Evolutionary conservation across 2,113 vertebrate species (phyloP), one percentile per base, ranked within the genome.

Genomic region (Oncorhynchus keta): DNA sequence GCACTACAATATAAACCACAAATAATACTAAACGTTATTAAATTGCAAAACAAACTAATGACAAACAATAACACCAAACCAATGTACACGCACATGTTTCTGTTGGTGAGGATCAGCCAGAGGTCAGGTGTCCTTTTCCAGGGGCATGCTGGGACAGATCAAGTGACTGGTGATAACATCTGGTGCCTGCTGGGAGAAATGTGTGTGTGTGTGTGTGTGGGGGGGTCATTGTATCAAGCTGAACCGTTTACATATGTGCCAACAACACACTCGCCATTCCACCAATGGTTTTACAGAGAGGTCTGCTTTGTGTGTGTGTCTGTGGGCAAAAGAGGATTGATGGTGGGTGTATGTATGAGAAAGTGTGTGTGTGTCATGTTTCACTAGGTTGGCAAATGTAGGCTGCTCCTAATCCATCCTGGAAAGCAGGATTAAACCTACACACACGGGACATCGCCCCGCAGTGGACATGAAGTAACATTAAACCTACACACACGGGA

Each of bases 101-200:
- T 68, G 66, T 69, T 11, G 32, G 26, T 22, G 7, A 5, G 77
- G 20, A 68, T 67, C 9, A 55, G 5, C 22, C 51, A 48, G 61
- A 80, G 51, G 65, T 78, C 68, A 72, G 65, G 68, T 72, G 76
- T 81, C 74, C 48, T 62, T 28, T 51, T 75, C 59, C 68, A 67
- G 20, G 73, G 24, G 18, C 67, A 76, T 55, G 57, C 28, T 9
- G 24, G n/a, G 55, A 24, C 30, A 78, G 74, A 77, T 74, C 66
- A 73, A 55, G 66, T 79, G 55, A 75, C 69, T 79, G 14, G n/a
- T 35, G 80, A 79, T 69, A 76, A 74, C 55, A 79, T 81, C 76
- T 81, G 76, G 65, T 66, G 22, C 79, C 76, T 61, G 22, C 68
- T 30, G 51, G 45, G 48, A 70, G 69, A 70, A 32, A 3, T 13